These are phyloP conservation scores for Parochlus steinenii DNA, from an alignment of 2,888 invertebrate species.

Conservation along the genomic window DNA sequence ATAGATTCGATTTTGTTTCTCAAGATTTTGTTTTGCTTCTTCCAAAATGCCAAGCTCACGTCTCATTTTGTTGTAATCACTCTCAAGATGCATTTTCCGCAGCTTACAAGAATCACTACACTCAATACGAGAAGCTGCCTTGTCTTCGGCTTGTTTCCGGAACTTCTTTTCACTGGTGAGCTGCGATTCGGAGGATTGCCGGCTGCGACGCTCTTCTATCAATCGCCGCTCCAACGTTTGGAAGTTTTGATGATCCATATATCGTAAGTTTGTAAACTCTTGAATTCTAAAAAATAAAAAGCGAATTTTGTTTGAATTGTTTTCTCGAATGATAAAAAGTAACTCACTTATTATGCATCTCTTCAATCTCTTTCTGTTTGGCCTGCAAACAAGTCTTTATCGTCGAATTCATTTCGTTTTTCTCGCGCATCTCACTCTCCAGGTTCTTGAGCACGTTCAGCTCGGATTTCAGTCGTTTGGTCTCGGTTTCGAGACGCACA, in stretches of 20 bases:
- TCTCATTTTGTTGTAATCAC: constrained; percentile 46
- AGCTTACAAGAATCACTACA: constrained; percentile 51
- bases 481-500: constrained; percentile 28
- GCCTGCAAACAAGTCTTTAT: constrained; percentile 69
- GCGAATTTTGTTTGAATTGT: not conserved
- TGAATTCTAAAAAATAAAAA: constrained; percentile 32
- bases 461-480: constrained; percentile 28
- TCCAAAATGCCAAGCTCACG: constrained; percentile 48
- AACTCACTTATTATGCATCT: constrained; percentile 63
- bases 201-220: constrained; percentile 67
- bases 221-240: constrained; percentile 63
- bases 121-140: constrained; percentile 35
- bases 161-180: constrained; percentile 55
- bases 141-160: constrained; percentile 36
- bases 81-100: constrained; percentile 48
- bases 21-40: constrained; percentile 38
- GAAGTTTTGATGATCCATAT: constrained; percentile 62
- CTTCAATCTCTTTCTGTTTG: constrained; percentile 55
- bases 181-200: constrained; percentile 55
- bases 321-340: not conserved
- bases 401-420: constrained; percentile 38
- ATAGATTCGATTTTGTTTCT: constrained; percentile 27
- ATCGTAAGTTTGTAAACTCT: constrained; percentile 51
- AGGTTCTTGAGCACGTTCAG: constrained; percentile 30
- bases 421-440: constrained; percentile 30